These are phyloP conservation scores for Tiliqua scincoides DNA, from an alignment of 2,113 vertebrate genomes.

Conservation along the genomic window DNA sequence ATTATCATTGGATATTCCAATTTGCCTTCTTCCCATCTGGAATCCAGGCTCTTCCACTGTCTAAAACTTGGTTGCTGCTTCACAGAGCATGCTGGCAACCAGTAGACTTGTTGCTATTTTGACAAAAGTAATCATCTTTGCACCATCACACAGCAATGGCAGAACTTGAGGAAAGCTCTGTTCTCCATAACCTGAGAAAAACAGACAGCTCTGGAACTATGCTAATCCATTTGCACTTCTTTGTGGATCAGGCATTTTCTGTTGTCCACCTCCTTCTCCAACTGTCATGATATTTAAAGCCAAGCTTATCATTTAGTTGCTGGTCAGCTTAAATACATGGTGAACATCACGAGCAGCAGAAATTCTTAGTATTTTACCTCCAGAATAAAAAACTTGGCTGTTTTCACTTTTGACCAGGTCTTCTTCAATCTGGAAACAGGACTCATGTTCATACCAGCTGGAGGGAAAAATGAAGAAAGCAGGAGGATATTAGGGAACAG, in stretches of 20 bases:
- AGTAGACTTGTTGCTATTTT: neutral
- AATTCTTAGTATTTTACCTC: constrained; percentile 76
- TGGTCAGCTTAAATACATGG: neutral
- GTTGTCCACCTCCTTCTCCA: neutral
- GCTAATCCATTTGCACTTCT: neutral
- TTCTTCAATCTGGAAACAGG: constrained; percentile 94
- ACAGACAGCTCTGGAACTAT: neutral
- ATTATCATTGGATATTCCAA: neutral
- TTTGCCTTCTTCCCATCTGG: neutral
- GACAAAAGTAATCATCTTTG: neutral
- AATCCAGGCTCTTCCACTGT: neutral
- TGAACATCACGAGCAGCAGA: neutral
- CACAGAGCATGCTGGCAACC: neutral
- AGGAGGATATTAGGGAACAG: constrained; percentile 6
- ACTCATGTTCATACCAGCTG: constrained; percentile 97
- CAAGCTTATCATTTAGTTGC: neutral
- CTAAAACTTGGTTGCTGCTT: neutral
- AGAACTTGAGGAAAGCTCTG: neutral
- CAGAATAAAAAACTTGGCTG: constrained; percentile 93
- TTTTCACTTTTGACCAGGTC: constrained; percentile 97
- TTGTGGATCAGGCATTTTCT: neutral
- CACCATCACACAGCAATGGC: neutral
- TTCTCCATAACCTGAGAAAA: neutral
- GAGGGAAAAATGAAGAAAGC: constrained; percentile 16
- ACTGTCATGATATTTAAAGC: neutral